phyloP scores from a whole-genome alignment of 2,797 vertebrate genomes.

The Onychomys arenicola region DNA sequence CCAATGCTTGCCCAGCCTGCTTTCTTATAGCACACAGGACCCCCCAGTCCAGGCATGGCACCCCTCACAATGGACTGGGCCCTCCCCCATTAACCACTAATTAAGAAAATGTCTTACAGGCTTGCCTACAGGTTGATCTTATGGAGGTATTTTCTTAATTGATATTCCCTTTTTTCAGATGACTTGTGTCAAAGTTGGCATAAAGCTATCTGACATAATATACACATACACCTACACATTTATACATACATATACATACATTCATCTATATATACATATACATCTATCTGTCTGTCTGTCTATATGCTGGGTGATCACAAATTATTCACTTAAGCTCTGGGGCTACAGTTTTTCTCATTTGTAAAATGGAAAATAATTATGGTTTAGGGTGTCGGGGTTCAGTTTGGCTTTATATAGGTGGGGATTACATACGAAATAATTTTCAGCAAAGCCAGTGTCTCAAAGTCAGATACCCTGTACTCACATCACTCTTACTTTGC shows the following conservation, averaged over 20 bases:
- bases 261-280: not conserved
- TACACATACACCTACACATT: not conserved
- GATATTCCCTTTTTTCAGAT: not conserved
- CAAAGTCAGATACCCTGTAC: not conserved
- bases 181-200: not conserved
- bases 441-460: constrained; percentile 50
- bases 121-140: not conserved
- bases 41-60: not conserved
- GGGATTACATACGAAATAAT: constrained; percentile 5
- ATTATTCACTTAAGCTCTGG: not conserved
- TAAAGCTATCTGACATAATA: not conserved
- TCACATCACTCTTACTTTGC: not conserved
- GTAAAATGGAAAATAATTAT: constrained; percentile 24
- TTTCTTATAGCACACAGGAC: not conserved
- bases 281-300: not conserved
- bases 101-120: not conserved
- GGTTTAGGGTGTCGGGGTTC: not conserved
- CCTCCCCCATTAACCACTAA: not conserved
- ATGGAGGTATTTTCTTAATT: not conserved
- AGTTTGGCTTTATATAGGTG: constrained; percentile 36
- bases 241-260: not conserved
- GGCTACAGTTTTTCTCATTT: constrained; percentile 27
- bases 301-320: not conserved
- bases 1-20: not conserved
- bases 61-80: not conserved